Base-by-base conservation (phyloP, 2,797 vertebrate genomes). In the Pteronotus mesoamericanus region DNA sequence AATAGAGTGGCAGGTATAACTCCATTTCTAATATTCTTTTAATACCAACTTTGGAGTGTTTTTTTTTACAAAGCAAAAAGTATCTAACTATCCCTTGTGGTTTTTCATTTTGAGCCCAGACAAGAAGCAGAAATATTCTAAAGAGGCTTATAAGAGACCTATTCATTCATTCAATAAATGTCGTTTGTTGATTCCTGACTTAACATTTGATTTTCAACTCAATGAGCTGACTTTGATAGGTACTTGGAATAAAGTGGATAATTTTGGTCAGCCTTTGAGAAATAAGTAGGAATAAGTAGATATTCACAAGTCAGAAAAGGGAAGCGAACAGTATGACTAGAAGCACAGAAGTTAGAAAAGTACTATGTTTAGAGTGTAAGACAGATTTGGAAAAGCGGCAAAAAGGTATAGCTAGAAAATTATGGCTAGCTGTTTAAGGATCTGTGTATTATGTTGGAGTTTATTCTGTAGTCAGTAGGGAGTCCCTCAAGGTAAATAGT, bases 11-110 rank as follows among this genome's bases (percentile, higher is more conserved):
- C 68, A 94, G 12, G 19, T 89, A 29, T 92, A 77, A 84, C 34
- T 93, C 46, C 34, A 66, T 94, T 87, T 92, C 51, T 86, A 89
- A 79, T 84, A 72, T 72, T 90, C 83, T 68, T 96, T 95, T 93
- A 86, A 53, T 83, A 68, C 16, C 4, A 72, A 77, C 2, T 77
- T 68, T 86, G 34, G 16, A 51, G 1, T 59, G 1, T 57, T 42
- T 95, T 61, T 92, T 72, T 89, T 61, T 68, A 78, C 42, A 89
- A 95, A 74, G 42, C 32, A 94, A 68, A 77, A 32, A 68, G 34
- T 82, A 14, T 85, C 61, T 82, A 59, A 95, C 53, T 96, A 74
- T 86, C n/a, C 22, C 11, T 94, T 91, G 15, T 72, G 6, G 4
- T 42, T 96, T 96, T 90, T 89, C 57, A 79, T 90, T 95, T 85